Evolutionary conservation across 2,113 vertebrate species (phyloP).

Genomic region (Erythrocebus patas): DNA sequence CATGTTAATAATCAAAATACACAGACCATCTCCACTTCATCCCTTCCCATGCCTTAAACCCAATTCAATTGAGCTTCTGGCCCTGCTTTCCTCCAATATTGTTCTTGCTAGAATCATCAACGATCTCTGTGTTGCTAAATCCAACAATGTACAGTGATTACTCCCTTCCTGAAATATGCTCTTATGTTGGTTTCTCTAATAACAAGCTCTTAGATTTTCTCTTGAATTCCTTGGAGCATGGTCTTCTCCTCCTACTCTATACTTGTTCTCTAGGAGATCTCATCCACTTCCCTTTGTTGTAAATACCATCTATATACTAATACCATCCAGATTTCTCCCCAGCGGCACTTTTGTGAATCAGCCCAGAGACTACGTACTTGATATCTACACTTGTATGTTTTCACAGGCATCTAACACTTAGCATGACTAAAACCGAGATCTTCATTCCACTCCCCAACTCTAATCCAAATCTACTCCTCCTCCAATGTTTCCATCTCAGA

Average conservation of each 20-base stretch:
- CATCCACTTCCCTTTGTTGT: background rate
- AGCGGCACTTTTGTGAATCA: background rate
- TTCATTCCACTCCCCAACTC: slow-evolving; percentile 32
- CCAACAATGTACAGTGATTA: background rate
- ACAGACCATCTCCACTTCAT: background rate
- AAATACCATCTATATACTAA: background rate
- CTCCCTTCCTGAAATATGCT: background rate
- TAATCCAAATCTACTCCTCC: slow-evolving; percentile 23
- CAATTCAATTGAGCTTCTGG: background rate
- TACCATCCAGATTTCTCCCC: slow-evolving; percentile 12
- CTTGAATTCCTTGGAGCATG: background rate
- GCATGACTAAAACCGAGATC: slow-evolving; percentile 12
- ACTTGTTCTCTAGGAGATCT: background rate
- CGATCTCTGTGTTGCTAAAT: background rate
- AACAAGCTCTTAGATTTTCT: slow-evolving; percentile 18
- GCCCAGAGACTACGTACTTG: background rate
- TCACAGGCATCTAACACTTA: slow-evolving; percentile 42
- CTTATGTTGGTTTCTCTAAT: background rate
- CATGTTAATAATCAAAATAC: background rate
- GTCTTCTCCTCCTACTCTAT: background rate
- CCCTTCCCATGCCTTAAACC: background rate
- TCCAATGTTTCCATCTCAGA: slow-evolving; percentile 48
- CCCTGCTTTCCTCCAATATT: background rate
- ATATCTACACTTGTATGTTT: slow-evolving; percentile 15
- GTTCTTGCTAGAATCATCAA: background rate